These are phyloP conservation scores for Cerceris ruficornis DNA, from an alignment of 2,888 invertebrate species.

Conservation along the genomic window DNA sequence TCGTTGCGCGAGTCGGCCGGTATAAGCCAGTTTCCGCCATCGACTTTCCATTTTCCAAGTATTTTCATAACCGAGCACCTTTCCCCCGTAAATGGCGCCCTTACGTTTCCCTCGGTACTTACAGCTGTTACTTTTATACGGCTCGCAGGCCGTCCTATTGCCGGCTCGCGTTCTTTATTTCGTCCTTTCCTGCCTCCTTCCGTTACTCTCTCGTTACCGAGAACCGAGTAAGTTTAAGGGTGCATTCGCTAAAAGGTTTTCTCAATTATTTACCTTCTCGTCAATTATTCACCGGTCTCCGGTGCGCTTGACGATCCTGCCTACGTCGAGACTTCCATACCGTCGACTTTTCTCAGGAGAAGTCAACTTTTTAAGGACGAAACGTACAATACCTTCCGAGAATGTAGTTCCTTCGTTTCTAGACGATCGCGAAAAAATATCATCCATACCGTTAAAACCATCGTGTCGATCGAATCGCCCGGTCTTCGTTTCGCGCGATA, in stretches of 20 bases:
- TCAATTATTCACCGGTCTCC: constrained; percentile 62
- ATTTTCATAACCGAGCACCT: constrained; percentile 60
- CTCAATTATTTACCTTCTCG: constrained; percentile 60
- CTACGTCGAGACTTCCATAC: background rate
- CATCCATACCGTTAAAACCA: too few species aligned
- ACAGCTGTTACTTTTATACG: constrained; percentile 57
- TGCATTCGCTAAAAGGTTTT: constrained; percentile 61
- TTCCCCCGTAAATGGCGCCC: constrained; percentile 40
- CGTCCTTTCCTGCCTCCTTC: constrained; percentile 38
- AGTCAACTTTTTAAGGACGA: background rate
- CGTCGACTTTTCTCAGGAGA: background rate
- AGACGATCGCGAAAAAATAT: too few species aligned
- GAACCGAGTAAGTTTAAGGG: constrained; percentile 52
- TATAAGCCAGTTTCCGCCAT: constrained; percentile 20
- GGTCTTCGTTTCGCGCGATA: background rate
- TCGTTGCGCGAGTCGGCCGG: background rate
- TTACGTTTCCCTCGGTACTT: constrained; percentile 35
- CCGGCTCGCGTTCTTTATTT: constrained; percentile 32
- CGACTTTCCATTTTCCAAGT: constrained; percentile 49
- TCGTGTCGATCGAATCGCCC: too few species aligned
- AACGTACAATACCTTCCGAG: background rate
- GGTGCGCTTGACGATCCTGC: constrained; percentile 45
- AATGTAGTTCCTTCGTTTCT: too few species aligned
- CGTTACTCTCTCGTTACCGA: constrained; percentile 47
- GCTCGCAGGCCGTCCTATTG: background rate